phyloP scores from a whole-genome alignment of 2,797 vertebrate genomes.

The Avahi laniger region DNA sequence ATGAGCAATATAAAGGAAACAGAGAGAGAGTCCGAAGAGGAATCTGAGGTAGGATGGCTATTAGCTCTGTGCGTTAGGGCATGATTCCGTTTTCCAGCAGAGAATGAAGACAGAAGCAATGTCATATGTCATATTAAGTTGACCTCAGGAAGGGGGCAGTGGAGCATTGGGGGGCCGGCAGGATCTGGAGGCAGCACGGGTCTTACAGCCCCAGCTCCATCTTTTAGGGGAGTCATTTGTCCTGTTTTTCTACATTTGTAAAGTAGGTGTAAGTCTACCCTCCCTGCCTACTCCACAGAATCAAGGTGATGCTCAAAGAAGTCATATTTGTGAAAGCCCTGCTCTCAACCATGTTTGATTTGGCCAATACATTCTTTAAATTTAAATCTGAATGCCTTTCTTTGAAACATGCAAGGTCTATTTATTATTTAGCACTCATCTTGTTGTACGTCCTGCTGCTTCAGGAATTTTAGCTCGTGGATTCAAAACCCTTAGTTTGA shows the following conservation, averaged over 20 bases:
- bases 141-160: background rate
- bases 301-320: background rate
- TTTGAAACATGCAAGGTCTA: background rate
- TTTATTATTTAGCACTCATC: background rate
- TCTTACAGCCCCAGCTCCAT: background rate
- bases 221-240: background rate
- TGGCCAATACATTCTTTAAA: no score
- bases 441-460: background rate
- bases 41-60: background rate
- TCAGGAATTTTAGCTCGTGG: background rate
- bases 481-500: background rate
- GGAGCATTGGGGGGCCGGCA: background rate
- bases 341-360: background rate
- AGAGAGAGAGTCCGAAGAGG: background rate
- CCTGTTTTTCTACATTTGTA: background rate
- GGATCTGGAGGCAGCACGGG: background rate
- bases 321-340: background rate
- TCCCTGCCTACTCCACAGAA: background rate
- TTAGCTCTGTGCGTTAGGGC: background rate
- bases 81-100: background rate
- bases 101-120: background rate
- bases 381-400: background rate
- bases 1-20: background rate
- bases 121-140: no score
- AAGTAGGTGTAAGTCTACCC: background rate